phyloP scores from a whole-genome alignment of 2,113 vertebrate genomes.

The Passer domesticus region DNA sequence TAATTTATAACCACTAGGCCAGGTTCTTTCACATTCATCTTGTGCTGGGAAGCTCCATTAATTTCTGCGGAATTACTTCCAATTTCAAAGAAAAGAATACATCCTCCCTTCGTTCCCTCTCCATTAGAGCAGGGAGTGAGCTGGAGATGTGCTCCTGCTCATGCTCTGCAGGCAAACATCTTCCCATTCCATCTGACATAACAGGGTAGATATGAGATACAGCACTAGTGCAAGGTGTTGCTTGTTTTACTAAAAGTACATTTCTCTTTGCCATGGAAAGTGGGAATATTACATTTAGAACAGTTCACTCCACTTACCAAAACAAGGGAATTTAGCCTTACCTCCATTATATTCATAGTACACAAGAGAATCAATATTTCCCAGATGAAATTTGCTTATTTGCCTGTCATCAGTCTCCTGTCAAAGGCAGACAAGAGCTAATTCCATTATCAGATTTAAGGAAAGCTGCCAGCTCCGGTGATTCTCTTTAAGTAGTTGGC shows the following conservation, averaged over 20 bases:
- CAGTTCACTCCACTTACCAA: neutral
- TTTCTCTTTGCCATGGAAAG: neutral
- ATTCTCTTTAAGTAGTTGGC: neutral
- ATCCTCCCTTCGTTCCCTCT: neutral
- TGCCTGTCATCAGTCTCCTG: neutral
- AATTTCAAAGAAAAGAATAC: neutral
- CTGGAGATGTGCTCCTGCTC: neutral
- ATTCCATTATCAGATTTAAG: neutral
- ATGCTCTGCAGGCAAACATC: neutral
- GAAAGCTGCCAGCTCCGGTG: neutral
- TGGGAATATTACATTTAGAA: neutral
- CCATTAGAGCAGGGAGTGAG: neutral
- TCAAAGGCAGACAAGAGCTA: neutral
- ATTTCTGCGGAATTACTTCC: constrained; percentile 21
- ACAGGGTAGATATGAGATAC: neutral
- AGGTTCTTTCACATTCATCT: neutral
- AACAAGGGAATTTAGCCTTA: neutral
- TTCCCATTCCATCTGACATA: neutral
- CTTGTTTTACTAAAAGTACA: neutral
- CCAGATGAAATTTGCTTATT: neutral
- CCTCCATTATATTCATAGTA: neutral
- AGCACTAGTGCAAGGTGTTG: neutral
- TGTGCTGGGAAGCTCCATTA: neutral
- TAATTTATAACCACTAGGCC: constrained; percentile 12
- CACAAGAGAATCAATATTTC: neutral